Percentiles rank a stretch among this genome's conserved stretches.
These are phyloP conservation scores for Cerastis rubricosa DNA, from an alignment of 2,888 invertebrate genomes.

Conservation along the genomic window DNA sequence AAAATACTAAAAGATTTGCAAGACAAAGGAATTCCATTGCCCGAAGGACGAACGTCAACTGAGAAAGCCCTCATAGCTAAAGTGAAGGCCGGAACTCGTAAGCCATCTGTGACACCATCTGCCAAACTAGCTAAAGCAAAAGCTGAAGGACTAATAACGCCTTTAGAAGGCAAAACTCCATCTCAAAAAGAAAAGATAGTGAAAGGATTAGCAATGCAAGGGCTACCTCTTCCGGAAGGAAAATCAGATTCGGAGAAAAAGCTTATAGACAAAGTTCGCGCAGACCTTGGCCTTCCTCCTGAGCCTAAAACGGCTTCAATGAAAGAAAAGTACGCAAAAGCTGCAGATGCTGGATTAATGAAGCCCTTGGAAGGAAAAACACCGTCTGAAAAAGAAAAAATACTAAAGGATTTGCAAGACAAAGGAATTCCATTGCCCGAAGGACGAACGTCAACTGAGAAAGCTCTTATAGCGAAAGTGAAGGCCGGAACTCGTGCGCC, in stretches of 20 bases:
- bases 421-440: slow-evolving; percentile 11
- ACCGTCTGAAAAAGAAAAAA: not conserved
- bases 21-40: not conserved
- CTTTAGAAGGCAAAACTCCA: not conserved
- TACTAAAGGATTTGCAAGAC: slow-evolving; percentile 1
- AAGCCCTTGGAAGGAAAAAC: slow-evolving; percentile 6
- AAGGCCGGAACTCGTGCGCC: slow-evolving; percentile 26
- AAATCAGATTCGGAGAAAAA: slow-evolving; percentile 17
- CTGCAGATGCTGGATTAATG: slow-evolving; percentile 2
- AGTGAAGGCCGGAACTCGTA: not conserved
- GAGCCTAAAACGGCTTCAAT: not conserved
- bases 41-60: not conserved
- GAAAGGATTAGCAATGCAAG: slow-evolving; percentile 3
- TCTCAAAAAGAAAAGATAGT: slow-evolving; percentile 16
- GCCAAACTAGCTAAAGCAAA: not conserved
- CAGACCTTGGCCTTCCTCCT: slow-evolving; percentile 8
- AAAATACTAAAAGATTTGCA: not conserved
- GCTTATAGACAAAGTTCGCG: not conserved
- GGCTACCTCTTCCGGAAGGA: not conserved
- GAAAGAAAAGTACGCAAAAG: slow-evolving; percentile 3
- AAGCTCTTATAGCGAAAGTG: slow-evolving; percentile 31
- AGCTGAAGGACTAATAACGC: slow-evolving; percentile 1
- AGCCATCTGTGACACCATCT: not conserved
- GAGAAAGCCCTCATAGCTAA: not conserved
- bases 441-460: slow-evolving; percentile 19